Base-by-base conservation (phyloP, 2,113 vertebrate genomes). In the Pimephales promelas region DNA sequence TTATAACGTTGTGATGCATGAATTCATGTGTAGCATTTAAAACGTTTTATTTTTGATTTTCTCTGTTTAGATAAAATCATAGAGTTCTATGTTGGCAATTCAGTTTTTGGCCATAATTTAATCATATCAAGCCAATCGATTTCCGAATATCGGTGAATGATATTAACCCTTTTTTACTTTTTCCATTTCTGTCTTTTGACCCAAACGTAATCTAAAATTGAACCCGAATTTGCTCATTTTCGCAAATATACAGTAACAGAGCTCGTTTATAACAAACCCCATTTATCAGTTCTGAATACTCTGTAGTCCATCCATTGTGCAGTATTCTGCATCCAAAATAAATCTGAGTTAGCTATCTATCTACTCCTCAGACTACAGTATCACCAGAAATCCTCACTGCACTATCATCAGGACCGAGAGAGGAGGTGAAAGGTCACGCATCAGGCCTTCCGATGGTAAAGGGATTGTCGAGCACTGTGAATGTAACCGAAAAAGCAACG, bases 381-480 rank as follows among this genome's bases (percentile, higher is more conserved):
- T 18, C 22, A 81, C 45, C n/a, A 49, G 16, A 45, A 59, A 57
- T 71, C 40, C 56, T 72, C 43, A 72, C 28, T 59, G 40, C 54
- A 79, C 45, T 43, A 72, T 49, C 18, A 24, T 26, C 10, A 71
- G 61, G 61, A 47, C 43, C 88, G 90, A 85, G 86, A 86, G 88
- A 86, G 85, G 24, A 26, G 89, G 89, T 89, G 90, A 92, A 87
- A 93, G 92, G 92, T 88, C 91, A 93, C 85, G 87, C 91, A 89
- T 93, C 89, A 91, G 90, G 88, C 87, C 87, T 88, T 40, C 85
- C 86, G 79, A 89, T 91, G 91, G 84, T 90, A 89, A 88, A 90
- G 92, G 89, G 90, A 93, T 90, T 92, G 90, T 90, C 89, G 88
- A 92, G 92, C 89, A 89, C 76, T 92, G 90, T 93, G 92, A 94